Evolutionary conservation across 2,888 invertebrate genomes (phyloP), one percentile per base, ranked within the genome.

Genomic region (Caenorhabditis angaria): DNA sequence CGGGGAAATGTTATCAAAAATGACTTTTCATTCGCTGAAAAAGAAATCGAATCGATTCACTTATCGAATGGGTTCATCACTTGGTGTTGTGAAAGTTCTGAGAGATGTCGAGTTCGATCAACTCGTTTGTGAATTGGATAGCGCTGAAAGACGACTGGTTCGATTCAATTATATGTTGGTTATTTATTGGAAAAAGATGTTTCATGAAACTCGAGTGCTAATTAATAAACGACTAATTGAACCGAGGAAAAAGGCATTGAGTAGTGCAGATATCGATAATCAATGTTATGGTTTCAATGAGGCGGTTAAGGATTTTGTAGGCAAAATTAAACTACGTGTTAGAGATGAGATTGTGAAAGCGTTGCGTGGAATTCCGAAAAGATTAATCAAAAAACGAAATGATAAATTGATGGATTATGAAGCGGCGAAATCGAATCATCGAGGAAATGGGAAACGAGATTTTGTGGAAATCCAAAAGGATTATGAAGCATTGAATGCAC

Each of bases 401-500:
- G 85, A 85, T 66, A 85, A 85, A 61, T 47, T 85, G 61, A 82
- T 85, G 67, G 85, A 85, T 56, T 85, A 78, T 56, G 85, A 85
- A 51, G 78, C 76, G 10, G 84, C 82, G 4, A 76, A 75, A 48
- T 56, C 75, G 12, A 75, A 70, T n/a, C 68, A 72, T 12, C 62
- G 69, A 18, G 66, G 67, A 1, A 76, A 70, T 50, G 67, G 63
- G 24, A 73, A 67, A 54, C 29, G 65, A 20, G 68, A 73, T 14
- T 66, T 67, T 35, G 59, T 53, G 2, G 76, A 69, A 32, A 66
- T 64, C 28, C 68, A 65, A 27, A 76, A 71, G 54, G 85, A 85
- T 28, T 85, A 77, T 58, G 83, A 85, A 58, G 85, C 85, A 1
- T 63, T 85, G 58, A 85, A 85, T 61, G 69, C 71, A 0, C 85